phyloP scores from a whole-genome alignment of 2,888 invertebrate species.

The Ceriagrion tenellum region DNA sequence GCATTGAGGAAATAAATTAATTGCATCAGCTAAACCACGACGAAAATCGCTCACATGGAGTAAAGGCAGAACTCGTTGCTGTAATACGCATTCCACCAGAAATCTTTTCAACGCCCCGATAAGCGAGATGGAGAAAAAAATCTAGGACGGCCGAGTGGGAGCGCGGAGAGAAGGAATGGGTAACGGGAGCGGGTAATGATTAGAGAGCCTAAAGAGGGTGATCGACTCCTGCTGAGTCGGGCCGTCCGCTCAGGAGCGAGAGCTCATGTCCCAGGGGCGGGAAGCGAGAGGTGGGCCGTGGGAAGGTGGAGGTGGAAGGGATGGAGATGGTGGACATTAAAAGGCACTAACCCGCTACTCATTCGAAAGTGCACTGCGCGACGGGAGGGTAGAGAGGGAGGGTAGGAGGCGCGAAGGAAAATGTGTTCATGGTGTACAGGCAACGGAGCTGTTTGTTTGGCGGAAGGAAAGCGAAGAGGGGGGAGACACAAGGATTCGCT shows the following conservation, averaged over 20 bases:
- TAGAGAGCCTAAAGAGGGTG: background rate
- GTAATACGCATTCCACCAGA: background rate
- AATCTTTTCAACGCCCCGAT: background rate
- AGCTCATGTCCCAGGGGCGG: slow-evolving; percentile 28
- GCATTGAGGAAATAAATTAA: too few relatives aligned
- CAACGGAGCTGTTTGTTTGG: background rate
- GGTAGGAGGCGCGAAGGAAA: background rate
- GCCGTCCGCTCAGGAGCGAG: background rate
- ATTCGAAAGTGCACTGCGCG: slow-evolving; percentile 7
- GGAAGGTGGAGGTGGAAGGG: background rate
- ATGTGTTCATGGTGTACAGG: background rate
- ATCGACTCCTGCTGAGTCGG: slow-evolving; percentile 5
- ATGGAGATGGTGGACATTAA: background rate
- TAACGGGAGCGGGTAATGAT: background rate
- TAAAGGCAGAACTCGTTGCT: background rate
- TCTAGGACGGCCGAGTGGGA: background rate
- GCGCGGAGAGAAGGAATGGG: background rate
- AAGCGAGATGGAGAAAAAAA: background rate
- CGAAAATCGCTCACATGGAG: too few relatives aligned
- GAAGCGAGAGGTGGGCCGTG: background rate
- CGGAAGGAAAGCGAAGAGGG: background rate
- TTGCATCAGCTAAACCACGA: too few relatives aligned
- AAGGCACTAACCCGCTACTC: slow-evolving; percentile 44
- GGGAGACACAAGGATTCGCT: background rate
- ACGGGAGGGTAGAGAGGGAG: background rate